These are phyloP conservation scores for Pseudochirops cupreus DNA, from an alignment of 2,797 vertebrate species.

Conservation along the genomic window DNA sequence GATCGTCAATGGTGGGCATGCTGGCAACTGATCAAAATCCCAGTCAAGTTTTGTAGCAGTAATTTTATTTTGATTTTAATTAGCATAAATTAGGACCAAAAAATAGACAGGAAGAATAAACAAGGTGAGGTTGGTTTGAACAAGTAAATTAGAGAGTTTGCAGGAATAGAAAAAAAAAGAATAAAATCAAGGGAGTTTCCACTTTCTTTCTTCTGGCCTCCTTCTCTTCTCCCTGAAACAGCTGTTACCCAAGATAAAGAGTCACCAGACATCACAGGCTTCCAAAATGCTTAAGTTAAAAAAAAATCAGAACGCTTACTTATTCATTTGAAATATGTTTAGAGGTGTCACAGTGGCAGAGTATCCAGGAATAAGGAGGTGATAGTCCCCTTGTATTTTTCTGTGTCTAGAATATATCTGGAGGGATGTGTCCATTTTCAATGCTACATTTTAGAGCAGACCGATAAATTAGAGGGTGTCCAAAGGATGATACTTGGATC, in stretches of 20 bases:
- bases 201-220: conserved; percentile 42
- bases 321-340: neutral
- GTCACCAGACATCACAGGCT: neutral
- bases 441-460: neutral
- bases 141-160: conserved; percentile 79
- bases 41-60: conserved; percentile 73
- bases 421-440: neutral
- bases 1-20: conserved; percentile 60
- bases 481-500: neutral
- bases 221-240: conserved; percentile 27
- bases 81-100: conserved; percentile 78
- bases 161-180: conserved; percentile 29
- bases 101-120: conserved; percentile 77
- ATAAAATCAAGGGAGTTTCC: conserved; percentile 31
- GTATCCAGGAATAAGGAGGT: neutral
- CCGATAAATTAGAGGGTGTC: neutral
- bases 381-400: neutral
- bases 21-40: conserved; percentile 75
- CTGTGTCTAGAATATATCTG: neutral
- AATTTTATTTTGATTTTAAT: conserved; percentile 82
- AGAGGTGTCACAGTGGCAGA: neutral
- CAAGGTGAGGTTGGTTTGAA: conserved; percentile 75
- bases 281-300: neutral
- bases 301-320: neutral
- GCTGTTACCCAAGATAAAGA: neutral